Evolutionary conservation across 1,140 invertebrate species (phyloP).

Genomic region (Pseudomyrmex flavicornis): DNA sequence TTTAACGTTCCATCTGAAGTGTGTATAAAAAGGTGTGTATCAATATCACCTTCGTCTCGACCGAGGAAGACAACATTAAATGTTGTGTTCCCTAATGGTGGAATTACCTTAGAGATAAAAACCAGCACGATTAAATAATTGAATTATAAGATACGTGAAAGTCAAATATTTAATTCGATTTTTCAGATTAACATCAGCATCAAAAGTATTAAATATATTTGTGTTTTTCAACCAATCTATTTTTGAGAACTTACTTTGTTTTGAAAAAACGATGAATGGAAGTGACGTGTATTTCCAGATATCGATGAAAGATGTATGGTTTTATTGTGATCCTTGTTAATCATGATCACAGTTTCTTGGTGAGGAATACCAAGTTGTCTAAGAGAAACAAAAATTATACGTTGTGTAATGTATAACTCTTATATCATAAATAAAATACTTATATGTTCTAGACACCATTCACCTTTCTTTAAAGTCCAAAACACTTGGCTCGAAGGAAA

Average conservation of each 20-base stretch:
- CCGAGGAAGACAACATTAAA: slow-evolving; percentile 98
- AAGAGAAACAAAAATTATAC: slow-evolving; percentile 68
- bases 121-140: not conserved
- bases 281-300: slow-evolving; percentile 94
- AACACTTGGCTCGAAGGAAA: slow-evolving; percentile 81
- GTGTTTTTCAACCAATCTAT: no score
- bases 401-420: slow-evolving; percentile 13
- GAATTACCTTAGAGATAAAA: slow-evolving; percentile 88
- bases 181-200: not conserved
- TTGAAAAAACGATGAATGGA: slow-evolving; percentile 97
- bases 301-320: slow-evolving; percentile 94
- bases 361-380: slow-evolving; percentile 94
- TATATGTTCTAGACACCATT: not conserved
- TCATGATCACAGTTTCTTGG: slow-evolving; percentile 91
- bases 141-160: not conserved
- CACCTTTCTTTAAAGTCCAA: slow-evolving; percentile 84
- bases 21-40: slow-evolving; percentile 96
- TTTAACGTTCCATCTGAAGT: slow-evolving; percentile 95
- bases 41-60: slow-evolving; percentile 93
- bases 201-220: not conserved
- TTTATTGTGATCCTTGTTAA: slow-evolving; percentile 91
- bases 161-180: not conserved
- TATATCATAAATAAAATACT: slow-evolving; percentile 17
- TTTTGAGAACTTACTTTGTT: slow-evolving; percentile 89
- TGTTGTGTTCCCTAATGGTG: slow-evolving; percentile 95